These are phyloP conservation scores for Timema cristinae DNA, from an alignment of 2,888 invertebrate genomes.

Conservation along the genomic window DNA sequence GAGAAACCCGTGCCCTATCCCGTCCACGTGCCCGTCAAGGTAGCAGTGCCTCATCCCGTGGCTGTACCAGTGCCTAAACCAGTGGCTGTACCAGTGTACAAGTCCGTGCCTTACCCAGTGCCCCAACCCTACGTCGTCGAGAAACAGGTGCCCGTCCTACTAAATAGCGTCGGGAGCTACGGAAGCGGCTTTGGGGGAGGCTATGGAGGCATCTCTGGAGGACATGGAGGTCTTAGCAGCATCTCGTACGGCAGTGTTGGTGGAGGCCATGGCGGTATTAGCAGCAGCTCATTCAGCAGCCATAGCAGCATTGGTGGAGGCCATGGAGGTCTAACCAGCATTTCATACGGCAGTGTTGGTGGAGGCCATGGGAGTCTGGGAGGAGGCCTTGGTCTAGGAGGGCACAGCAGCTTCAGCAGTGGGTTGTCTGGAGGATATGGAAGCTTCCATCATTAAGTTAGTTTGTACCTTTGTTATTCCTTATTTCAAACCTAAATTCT, in stretches of 20 bases:
- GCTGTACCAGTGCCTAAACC: conserved; percentile 35
- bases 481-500: no score
- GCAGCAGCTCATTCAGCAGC: no score
- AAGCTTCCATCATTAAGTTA: neutral
- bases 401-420: no score
- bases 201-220: conserved; percentile 20
- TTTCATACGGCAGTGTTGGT: neutral
- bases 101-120: conserved; percentile 21
- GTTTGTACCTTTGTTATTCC: no score
- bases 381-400: neutral
- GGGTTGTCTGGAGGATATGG: conserved; percentile 15
- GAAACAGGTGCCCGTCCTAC: conserved; percentile 16
- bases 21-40: conserved; percentile 56
- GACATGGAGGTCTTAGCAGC: neutral
- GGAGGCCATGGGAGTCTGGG: conserved; percentile 3
- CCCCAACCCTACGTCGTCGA: neutral
- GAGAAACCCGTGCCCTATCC: conserved; percentile 26
- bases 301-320: conserved; percentile 6
- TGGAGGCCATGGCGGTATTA: neutral
- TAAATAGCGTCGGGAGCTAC: conserved; percentile 1
- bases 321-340: conserved; percentile 9
- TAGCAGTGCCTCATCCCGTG: conserved; percentile 52
- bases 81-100: conserved; percentile 39
- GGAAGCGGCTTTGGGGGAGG: conserved; percentile 35
- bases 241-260: no score